phyloP scores from a whole-genome alignment of 2,797 vertebrate species.

The Paratrypauchen microcephalus region DNA sequence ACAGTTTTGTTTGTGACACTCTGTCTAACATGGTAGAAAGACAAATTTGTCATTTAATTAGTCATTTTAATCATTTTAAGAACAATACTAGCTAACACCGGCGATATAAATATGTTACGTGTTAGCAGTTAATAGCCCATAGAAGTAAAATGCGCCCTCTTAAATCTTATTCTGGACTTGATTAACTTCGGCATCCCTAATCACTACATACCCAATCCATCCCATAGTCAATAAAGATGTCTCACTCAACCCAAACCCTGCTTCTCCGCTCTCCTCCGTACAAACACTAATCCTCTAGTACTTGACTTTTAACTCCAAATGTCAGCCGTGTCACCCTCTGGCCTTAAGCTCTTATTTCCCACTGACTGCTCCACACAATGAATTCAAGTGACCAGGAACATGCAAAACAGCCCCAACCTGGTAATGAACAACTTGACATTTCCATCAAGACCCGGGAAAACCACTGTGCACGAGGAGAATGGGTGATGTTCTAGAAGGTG shows the following conservation, averaged over 20 bases:
- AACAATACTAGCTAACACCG: too few species aligned
- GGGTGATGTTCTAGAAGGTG: conserved; percentile 5
- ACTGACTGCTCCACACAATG: conserved; percentile 50
- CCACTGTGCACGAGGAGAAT: not conserved
- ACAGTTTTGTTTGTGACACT: too few species aligned
- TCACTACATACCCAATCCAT: not conserved
- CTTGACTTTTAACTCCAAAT: conserved; percentile 68
- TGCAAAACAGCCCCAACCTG: conserved; percentile 14
- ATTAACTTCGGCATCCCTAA: not conserved
- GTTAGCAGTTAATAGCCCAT: too few species aligned
- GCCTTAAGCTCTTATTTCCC: conserved; percentile 37
- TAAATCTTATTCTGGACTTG: not conserved
- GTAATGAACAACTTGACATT: conserved; percentile 59
- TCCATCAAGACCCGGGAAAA: conserved; percentile 40
- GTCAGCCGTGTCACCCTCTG: conserved; percentile 59
- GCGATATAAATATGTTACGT: too few species aligned
- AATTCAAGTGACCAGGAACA: conserved; percentile 41
- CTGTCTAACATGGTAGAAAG: too few species aligned
- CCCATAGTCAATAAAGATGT: not conserved
- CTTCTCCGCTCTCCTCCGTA: not conserved
- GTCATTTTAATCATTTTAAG: too few species aligned
- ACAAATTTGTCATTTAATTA: too few species aligned
- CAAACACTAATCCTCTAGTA: conserved; percentile 7
- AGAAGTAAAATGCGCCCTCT: too few species aligned
- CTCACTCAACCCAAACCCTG: not conserved